phyloP scores from a whole-genome alignment of 2,797 vertebrate species.

The Halcyon chelicuti region DNA sequence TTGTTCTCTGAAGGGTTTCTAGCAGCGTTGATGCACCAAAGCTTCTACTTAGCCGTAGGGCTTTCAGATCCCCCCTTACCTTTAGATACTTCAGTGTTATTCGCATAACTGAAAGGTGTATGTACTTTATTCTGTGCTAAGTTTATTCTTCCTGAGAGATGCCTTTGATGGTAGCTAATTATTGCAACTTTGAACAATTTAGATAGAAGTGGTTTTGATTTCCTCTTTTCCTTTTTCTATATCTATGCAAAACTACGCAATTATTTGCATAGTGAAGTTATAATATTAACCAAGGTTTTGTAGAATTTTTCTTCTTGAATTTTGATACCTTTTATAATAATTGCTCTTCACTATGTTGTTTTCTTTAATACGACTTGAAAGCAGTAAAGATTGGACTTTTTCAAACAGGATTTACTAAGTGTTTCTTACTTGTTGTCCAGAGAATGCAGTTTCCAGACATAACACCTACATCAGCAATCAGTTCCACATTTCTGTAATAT shows the following conservation, averaged over 20 bases:
- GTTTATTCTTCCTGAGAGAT: constrained; percentile 46
- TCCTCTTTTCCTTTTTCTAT: constrained; percentile 15
- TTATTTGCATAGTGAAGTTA: background rate
- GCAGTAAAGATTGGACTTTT: background rate
- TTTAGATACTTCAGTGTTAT: background rate
- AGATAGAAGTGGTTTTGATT: constrained; percentile 45
- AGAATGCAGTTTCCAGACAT: background rate
- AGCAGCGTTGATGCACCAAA: background rate
- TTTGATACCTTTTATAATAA: background rate
- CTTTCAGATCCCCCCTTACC: constrained; percentile 6
- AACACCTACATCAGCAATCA: background rate
- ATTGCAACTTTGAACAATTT: constrained; percentile 60
- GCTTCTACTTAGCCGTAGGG: background rate
- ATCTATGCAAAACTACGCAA: background rate
- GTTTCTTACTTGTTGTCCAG: background rate
- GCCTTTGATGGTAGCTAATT: constrained; percentile 62
- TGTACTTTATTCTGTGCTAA: constrained; percentile 27
- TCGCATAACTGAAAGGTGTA: constrained; percentile 32
- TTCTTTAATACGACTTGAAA: background rate
- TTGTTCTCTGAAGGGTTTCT: background rate
- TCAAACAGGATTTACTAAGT: background rate
- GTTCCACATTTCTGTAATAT: background rate
- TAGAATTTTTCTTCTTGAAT: background rate
- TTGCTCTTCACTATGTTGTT: background rate
- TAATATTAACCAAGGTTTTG: background rate